These are phyloP conservation scores for Leucoraja erinaceus DNA, from an alignment of 2,113 vertebrate species.

Conservation along the genomic window DNA sequence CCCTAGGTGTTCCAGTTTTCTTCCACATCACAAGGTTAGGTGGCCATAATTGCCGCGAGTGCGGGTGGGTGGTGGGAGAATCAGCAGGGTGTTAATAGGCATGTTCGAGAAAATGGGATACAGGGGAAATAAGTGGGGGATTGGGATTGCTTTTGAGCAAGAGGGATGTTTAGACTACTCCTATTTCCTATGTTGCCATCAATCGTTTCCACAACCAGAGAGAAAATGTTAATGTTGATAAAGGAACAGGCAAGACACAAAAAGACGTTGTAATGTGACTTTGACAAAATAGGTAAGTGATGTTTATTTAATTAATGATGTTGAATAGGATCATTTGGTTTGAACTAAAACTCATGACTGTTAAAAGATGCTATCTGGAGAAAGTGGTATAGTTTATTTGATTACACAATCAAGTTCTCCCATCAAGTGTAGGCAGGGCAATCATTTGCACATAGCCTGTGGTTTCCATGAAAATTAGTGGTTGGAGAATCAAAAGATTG, in stretches of 20 bases:
- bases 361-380: background rate
- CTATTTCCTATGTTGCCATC: background rate
- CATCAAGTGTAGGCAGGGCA: background rate
- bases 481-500: background rate
- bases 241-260: background rate
- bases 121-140: no score
- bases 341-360: background rate
- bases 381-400: background rate
- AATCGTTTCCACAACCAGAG: background rate
- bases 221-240: background rate
- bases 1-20: no score
- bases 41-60: no score
- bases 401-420: background rate
- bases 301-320: constrained; percentile 2
- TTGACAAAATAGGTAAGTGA: background rate
- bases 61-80: no score
- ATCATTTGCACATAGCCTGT: background rate
- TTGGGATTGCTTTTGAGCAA: no score
- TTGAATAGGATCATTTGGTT: background rate
- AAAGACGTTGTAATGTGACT: background rate
- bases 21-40: no score
- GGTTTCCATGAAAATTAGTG: background rate
- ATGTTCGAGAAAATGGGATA: no score
- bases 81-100: no score
- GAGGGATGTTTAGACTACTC: no score